These are phyloP conservation scores for Cottoperca gobio DNA, from an alignment of 2,797 vertebrate species.

Conservation along the genomic window DNA sequence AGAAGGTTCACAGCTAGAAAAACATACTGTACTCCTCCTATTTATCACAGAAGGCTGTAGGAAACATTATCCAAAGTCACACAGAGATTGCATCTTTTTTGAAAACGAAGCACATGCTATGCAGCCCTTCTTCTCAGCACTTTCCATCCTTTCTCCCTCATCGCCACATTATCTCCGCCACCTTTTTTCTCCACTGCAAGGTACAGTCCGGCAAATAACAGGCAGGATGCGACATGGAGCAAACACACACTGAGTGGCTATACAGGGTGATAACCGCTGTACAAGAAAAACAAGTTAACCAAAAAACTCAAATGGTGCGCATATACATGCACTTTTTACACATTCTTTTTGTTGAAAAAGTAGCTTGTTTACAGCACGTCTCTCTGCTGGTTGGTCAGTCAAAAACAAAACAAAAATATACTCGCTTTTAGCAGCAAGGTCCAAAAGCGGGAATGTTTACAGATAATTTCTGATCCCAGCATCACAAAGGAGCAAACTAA, in stretches of 20 bases:
- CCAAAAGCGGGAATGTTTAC: neutral
- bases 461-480: neutral
- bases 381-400: no score
- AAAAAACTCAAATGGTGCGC: neutral
- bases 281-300: neutral
- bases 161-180: conserved; percentile 14
- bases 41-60: neutral
- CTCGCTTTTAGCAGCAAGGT: neutral
- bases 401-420: neutral
- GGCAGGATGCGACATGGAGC: neutral
- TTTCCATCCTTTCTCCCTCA: conserved; percentile 9
- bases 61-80: neutral
- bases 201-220: conserved; percentile 18
- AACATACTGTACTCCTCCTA: neutral
- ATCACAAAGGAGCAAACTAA: neutral
- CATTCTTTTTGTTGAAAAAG: neutral
- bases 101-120: neutral
- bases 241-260: neutral
- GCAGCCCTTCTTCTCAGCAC: conserved; percentile 29
- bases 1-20: neutral
- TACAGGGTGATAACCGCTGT: conserved; percentile 1
- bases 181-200: conserved; percentile 14
- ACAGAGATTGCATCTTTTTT: neutral
- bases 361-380: neutral
- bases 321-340: neutral